phyloP scores from a whole-genome alignment of 2,888 invertebrate genomes.

The Leptinotarsa juncta region DNA sequence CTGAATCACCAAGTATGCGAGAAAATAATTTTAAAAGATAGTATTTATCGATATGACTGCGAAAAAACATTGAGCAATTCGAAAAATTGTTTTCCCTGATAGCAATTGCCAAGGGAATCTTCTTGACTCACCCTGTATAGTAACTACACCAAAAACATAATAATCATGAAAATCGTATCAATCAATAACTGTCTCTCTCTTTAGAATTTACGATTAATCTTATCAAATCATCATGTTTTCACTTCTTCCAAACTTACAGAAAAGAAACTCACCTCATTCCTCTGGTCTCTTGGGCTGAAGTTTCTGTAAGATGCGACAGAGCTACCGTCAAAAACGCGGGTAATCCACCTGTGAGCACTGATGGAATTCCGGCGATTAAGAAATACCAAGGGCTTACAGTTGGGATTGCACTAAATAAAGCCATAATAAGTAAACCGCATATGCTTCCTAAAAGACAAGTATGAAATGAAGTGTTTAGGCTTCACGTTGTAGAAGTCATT shows the following conservation, averaged over 20 bases:
- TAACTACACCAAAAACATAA: too few species aligned
- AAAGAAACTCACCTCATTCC: slow-evolving; percentile 68
- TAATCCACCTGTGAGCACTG: slow-evolving; percentile 72
- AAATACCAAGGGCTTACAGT: slow-evolving; percentile 61
- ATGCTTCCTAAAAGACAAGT: slow-evolving; percentile 29
- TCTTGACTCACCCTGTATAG: too few species aligned
- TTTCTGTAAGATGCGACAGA: slow-evolving; percentile 72
- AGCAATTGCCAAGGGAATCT: too few species aligned
- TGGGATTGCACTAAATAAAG: slow-evolving; percentile 31
- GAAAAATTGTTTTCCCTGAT: too few species aligned
- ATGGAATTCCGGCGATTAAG: slow-evolving; percentile 69
- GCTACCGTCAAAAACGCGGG: slow-evolving; percentile 72
- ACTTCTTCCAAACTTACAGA: not conserved
- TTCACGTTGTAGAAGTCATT: not conserved
- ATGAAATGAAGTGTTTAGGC: not conserved
- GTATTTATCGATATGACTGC: too few species aligned
- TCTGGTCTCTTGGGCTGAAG: slow-evolving; percentile 71
- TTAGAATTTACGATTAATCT: too few species aligned
- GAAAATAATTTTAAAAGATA: too few species aligned
- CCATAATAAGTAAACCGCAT: slow-evolving; percentile 24
- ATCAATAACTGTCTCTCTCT: too few species aligned
- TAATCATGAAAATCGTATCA: too few species aligned
- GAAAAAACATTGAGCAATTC: too few species aligned
- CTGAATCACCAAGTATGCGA: too few species aligned
- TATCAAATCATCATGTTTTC: too few species aligned